Percentiles rank a stretch among this genome's conserved stretches.
These are phyloP conservation scores for Lacerta viridis DNA, from an alignment of 2,797 vertebrate species.

Conservation along the genomic window DNA sequence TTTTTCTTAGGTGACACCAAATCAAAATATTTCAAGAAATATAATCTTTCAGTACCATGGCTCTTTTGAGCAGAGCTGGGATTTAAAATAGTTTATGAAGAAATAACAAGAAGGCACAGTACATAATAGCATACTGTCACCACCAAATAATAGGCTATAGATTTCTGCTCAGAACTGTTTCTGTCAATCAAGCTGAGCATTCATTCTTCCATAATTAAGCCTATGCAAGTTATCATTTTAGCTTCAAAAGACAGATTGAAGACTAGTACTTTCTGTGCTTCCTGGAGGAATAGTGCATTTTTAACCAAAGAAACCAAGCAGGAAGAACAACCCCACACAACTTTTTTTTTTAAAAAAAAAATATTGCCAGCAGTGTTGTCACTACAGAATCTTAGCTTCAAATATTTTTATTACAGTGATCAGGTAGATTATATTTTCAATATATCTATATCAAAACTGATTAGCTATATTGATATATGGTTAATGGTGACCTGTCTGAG, in stretches of 20 bases:
- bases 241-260: slow-evolving; percentile 50
- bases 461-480: too few species aligned
- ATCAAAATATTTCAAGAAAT: background rate
- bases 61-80: slow-evolving; percentile 29
- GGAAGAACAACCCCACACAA: background rate
- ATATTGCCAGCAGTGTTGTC: slow-evolving; percentile 4
- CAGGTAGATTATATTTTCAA: background rate
- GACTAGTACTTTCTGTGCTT: slow-evolving; percentile 23
- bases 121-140: slow-evolving; percentile 5
- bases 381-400: background rate
- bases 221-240: slow-evolving; percentile 47
- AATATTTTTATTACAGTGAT: slow-evolving; percentile 23
- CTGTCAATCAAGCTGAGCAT: slow-evolving; percentile 45
- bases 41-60: background rate
- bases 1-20: slow-evolving; percentile 28
- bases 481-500: background rate
- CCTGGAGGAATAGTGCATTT: slow-evolving; percentile 47
- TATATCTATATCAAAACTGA: too few species aligned
- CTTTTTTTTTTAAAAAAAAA: background rate
- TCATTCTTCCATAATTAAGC: slow-evolving; percentile 45
- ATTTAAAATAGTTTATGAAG: slow-evolving; percentile 44
- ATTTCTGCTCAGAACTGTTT: slow-evolving; percentile 56
- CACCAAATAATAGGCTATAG: slow-evolving; percentile 48
- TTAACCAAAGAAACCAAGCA: slow-evolving; percentile 50
- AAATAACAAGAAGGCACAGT: slow-evolving; percentile 29